Percentiles rank a stretch among this genome's conserved stretches.
Evolutionary conservation across 2,113 vertebrate genomes (phyloP).

Genomic region (Eublepharis macularius): DNA sequence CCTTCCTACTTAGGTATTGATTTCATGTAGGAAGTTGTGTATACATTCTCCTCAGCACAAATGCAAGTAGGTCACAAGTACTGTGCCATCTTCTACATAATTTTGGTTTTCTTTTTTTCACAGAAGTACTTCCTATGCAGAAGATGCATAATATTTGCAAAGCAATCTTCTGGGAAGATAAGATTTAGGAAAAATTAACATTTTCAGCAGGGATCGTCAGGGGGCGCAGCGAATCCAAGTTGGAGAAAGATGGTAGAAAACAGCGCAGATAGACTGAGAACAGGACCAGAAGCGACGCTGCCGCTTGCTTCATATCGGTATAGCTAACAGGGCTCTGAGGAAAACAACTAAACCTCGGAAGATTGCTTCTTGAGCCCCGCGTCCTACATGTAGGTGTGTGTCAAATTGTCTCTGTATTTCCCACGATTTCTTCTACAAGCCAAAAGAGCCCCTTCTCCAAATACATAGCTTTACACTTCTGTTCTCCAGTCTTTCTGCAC

Average conservation of each 20-base stretch:
- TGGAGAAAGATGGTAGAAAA: background rate
- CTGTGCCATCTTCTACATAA: background rate
- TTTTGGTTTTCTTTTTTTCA: background rate
- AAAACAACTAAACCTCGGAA: no score
- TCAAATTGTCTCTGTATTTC: background rate
- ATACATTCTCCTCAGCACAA: background rate
- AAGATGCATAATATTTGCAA: background rate
- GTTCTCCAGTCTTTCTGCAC: background rate
- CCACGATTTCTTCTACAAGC: background rate
- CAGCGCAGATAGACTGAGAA: background rate
- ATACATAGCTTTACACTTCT: background rate
- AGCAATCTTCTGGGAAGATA: background rate
- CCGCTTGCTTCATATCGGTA: no score
- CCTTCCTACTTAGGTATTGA: background rate
- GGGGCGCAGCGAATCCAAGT: constrained; percentile 49
- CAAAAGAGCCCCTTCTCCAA: no score
- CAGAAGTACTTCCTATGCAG: background rate
- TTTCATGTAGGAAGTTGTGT: no score
- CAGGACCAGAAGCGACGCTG: no score
- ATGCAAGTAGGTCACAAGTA: background rate
- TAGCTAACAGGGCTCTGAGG: no score
- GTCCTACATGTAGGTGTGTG: background rate
- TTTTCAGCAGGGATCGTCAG: constrained; percentile 8
- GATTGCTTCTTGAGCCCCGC: background rate
- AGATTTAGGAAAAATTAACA: background rate